Evolutionary conservation across 2,113 vertebrate species (phyloP).

Genomic region (Rattus rattus): DNA sequence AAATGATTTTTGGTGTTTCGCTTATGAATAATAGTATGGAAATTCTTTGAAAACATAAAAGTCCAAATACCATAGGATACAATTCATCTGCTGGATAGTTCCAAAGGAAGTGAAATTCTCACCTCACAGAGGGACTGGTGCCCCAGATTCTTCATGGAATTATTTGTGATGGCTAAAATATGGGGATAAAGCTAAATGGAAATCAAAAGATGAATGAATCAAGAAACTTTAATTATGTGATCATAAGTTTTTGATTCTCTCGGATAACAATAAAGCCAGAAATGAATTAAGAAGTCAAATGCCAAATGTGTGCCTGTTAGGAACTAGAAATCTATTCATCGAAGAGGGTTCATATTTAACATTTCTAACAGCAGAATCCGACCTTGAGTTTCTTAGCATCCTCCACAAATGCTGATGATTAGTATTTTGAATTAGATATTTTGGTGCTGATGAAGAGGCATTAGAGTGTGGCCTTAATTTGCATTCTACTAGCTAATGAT

Average conservation of each 20-base stretch:
- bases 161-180: background rate
- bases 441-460: background rate
- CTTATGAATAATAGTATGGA: background rate
- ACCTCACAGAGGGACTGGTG: background rate
- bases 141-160: background rate
- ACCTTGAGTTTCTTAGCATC: background rate
- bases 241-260: background rate
- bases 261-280: background rate
- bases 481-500: background rate
- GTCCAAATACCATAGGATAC: background rate
- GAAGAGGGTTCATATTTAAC: background rate
- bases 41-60: background rate
- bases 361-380: background rate
- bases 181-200: rapidly evolving
- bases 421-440: background rate
- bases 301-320: background rate
- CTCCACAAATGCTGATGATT: background rate
- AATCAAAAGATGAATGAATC: background rate
- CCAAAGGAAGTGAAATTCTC: background rate
- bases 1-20: background rate
- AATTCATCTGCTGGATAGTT: background rate
- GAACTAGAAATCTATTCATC: background rate
- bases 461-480: background rate
- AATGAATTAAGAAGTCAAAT: background rate
- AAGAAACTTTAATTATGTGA: background rate